phyloP scores from a whole-genome alignment of 2,888 invertebrate species.

The Andrena marginata region DNA sequence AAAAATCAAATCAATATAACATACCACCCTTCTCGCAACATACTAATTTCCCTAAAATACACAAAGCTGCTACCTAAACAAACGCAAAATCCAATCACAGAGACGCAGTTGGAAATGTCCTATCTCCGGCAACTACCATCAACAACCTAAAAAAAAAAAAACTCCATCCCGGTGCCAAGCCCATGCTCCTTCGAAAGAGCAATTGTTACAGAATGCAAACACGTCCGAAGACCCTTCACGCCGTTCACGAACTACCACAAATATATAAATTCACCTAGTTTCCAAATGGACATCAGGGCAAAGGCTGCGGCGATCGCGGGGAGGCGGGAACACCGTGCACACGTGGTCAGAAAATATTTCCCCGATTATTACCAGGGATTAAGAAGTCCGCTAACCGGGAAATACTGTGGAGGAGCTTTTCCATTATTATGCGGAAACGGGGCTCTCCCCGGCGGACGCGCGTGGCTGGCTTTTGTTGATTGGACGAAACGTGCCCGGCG shows the following conservation, averaged over 20 bases:
- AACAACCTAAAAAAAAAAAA: no score
- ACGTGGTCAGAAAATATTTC: conserved; percentile 38
- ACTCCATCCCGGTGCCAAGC: no score
- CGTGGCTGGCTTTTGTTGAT: conserved; percentile 52
- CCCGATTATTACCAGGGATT: conserved; percentile 49
- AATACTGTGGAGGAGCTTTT: conserved; percentile 41
- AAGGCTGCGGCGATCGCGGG: background rate
- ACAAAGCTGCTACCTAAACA: no score
- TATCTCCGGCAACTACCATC: no score
- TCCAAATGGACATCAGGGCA: background rate
- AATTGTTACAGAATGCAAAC: background rate
- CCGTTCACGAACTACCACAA: no score
- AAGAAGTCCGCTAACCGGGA: conserved; percentile 57
- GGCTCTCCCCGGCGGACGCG: conserved; percentile 16
- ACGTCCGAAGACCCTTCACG: no score
- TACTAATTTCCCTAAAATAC: no score
- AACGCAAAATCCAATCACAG: no score
- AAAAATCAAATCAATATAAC: no score
- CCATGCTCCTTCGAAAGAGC: background rate
- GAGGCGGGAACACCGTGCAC: background rate
- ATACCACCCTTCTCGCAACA: no score
- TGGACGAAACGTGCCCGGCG: conserved; percentile 49
- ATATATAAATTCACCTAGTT: background rate
- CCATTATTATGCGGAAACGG: conserved; percentile 55
- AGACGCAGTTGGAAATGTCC: no score